A percentile compares a stretch with the other conserved stretches of the same genome.
Evolutionary conservation across 2,113 vertebrate species (phyloP).

Genomic region (Pogona vitticeps): DNA sequence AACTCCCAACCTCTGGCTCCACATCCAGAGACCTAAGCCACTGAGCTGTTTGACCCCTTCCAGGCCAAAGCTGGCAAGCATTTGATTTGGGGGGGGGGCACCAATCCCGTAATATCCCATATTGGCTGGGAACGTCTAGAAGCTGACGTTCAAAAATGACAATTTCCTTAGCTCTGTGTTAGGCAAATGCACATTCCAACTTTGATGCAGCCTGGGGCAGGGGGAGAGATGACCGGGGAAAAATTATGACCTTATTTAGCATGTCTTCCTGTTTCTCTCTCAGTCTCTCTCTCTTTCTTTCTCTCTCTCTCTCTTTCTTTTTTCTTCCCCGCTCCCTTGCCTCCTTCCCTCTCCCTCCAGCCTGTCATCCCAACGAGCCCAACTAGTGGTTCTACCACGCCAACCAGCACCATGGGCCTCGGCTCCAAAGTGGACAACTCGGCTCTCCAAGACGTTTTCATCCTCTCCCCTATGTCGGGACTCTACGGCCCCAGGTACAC

Average conservation of each 20-base stretch:
- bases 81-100: too few species aligned
- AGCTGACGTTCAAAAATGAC: too few species aligned
- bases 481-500: constrained; percentile 86
- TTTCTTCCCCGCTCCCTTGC: background rate
- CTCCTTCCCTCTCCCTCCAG: constrained; percentile 63
- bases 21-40: too few species aligned
- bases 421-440: constrained; percentile 84
- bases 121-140: too few species aligned
- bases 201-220: background rate
- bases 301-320: constrained; percentile 21
- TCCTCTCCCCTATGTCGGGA: constrained; percentile 87
- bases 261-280: background rate
- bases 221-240: background rate
- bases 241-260: constrained; percentile 1
- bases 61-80: too few species aligned
- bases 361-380: constrained; percentile 81
- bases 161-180: too few species aligned
- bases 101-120: too few species aligned
- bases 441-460: constrained; percentile 87
- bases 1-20: too few species aligned
- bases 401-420: constrained; percentile 84
- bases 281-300: constrained; percentile 6
- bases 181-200: background rate
- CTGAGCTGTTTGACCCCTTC: too few species aligned
- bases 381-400: constrained; percentile 84